These are phyloP conservation scores for Netelia virgata DNA, from an alignment of 2,888 invertebrate genomes.

Conservation along the genomic window DNA sequence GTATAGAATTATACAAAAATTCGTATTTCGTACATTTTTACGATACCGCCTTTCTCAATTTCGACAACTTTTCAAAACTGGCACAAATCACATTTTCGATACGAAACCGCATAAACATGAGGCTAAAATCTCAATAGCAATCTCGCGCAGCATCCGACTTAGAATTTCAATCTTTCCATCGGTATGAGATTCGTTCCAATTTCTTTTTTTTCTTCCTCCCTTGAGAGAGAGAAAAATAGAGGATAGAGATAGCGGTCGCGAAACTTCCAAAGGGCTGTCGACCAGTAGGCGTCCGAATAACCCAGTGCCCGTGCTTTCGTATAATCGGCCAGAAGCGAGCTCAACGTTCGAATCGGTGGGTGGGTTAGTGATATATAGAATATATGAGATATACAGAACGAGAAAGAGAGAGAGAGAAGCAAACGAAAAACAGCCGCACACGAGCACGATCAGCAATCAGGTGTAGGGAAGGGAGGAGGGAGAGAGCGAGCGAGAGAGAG, in stretches of 20 bases:
- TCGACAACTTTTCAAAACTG: neutral
- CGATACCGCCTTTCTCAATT: neutral
- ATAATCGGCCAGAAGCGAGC: slow-evolving; percentile 29
- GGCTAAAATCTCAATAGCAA: neutral
- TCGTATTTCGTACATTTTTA: too few relatives aligned
- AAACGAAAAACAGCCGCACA: neutral
- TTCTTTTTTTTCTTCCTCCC: neutral
- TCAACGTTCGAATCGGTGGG: neutral
- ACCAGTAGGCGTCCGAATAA: slow-evolving; percentile 54
- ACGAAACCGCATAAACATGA: neutral
- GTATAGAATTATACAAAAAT: too few relatives aligned
- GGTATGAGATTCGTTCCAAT: neutral
- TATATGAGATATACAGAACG: neutral
- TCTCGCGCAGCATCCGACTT: neutral
- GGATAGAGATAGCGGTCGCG: neutral
- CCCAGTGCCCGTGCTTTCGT: slow-evolving; percentile 55
- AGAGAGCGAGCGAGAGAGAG: neutral
- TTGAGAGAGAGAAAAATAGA: slow-evolving; percentile 2
- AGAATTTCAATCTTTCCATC: neutral
- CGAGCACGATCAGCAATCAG: neutral
- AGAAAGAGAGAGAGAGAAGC: neutral
- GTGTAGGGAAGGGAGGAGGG: neutral
- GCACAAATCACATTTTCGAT: neutral
- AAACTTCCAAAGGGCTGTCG: slow-evolving; percentile 13
- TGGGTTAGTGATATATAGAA: neutral